phyloP scores from a whole-genome alignment of 2,888 invertebrate genomes.

The Keiferia lycopersicella region DNA sequence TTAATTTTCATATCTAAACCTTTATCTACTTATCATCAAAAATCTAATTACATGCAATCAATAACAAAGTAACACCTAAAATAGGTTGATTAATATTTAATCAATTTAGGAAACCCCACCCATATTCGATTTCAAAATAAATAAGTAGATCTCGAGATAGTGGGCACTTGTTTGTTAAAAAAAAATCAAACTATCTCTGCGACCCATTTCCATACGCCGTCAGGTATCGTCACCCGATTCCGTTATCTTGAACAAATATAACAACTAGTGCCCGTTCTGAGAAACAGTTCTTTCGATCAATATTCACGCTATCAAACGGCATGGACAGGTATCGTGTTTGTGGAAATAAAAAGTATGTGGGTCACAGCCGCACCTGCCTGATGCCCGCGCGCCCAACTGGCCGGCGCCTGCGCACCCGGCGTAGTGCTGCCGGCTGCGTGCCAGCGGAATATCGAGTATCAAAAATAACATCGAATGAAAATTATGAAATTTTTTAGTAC shows the following conservation, averaged over 20 bases:
- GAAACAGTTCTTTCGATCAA: constrained; percentile 29
- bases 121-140: neutral
- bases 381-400: constrained; percentile 16
- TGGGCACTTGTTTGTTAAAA: too few relatives aligned
- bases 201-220: constrained; percentile 18
- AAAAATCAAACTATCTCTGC: constrained; percentile 1
- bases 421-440: neutral
- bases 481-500: too few relatives aligned
- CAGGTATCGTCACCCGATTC: neutral
- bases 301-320: constrained; percentile 41
- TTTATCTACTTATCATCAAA: too few relatives aligned
- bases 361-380: constrained; percentile 51
- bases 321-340: constrained; percentile 43
- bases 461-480: too few relatives aligned
- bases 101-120: too few relatives aligned
- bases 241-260: constrained; percentile 19
- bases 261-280: constrained; percentile 11
- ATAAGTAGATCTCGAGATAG: neutral
- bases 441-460: neutral
- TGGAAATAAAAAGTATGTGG: constrained; percentile 44
- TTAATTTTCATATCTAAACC: too few relatives aligned
- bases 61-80: too few relatives aligned
- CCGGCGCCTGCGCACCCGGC: constrained; percentile 10
- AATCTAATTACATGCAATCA: too few relatives aligned
- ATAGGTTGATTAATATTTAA: too few relatives aligned